phyloP scores from a whole-genome alignment of 2,797 vertebrate genomes.

The Delichon dasypus region DNA sequence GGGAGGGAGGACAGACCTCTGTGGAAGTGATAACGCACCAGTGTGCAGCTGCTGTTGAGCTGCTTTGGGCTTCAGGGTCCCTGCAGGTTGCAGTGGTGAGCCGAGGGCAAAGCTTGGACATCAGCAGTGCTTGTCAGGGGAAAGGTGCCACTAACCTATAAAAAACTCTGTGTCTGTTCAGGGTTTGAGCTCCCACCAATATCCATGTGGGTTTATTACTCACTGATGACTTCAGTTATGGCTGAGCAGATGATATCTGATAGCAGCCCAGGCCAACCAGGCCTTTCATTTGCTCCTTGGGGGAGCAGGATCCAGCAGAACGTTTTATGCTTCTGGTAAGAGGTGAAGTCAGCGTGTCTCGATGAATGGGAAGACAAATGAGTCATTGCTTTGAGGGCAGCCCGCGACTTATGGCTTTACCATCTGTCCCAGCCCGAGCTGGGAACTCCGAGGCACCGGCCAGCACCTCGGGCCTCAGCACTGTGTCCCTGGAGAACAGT shows the following conservation, averaged over 20 bases:
- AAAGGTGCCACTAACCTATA: background rate
- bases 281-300: slow-evolving; percentile 8
- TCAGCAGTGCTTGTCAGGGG: background rate
- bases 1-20: background rate
- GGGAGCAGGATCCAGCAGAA: background rate
- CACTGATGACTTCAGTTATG: background rate
- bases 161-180: background rate
- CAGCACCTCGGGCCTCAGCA: background rate
- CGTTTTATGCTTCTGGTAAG: slow-evolving; percentile 51
- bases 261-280: background rate
- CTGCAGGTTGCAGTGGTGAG: background rate
- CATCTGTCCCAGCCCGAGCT: slow-evolving; percentile 36
- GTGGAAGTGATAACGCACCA: background rate
- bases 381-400: slow-evolving; percentile 48
- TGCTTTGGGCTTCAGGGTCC: background rate
- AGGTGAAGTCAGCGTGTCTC: slow-evolving; percentile 34
- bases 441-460: slow-evolving; percentile 10
- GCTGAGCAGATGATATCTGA: background rate
- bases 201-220: background rate
- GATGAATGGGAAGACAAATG: slow-evolving; percentile 46
- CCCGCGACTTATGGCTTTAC: background rate
- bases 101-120: background rate
- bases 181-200: background rate
- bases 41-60: fast-evolving
- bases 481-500: background rate